These are phyloP conservation scores for Atractosteus spatula DNA, from an alignment of 2,113 vertebrate genomes.

Conservation along the genomic window DNA sequence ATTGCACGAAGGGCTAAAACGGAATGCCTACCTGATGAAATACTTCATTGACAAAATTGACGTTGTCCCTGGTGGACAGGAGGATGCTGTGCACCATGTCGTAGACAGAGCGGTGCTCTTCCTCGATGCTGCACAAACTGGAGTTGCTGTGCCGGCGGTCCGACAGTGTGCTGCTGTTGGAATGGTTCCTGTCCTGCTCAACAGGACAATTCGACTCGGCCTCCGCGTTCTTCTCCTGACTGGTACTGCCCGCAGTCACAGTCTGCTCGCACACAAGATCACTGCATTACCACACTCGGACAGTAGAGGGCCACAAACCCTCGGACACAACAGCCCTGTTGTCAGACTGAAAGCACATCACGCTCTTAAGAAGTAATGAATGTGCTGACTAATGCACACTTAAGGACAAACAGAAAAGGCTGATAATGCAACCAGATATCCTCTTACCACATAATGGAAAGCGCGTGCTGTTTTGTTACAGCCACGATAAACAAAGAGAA, in stretches of 20 bases:
- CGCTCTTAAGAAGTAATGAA: background rate
- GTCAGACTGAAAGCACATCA: background rate
- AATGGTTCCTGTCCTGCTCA: constrained; percentile 81
- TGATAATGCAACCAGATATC: too few relatives aligned
- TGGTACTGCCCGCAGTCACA: constrained; percentile 69
- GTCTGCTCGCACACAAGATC: constrained; percentile 48
- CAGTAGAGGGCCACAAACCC: background rate
- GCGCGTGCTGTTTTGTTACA: too few relatives aligned
- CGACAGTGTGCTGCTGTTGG: constrained; percentile 84
- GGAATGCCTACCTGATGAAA: constrained; percentile 83
- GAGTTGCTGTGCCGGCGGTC: constrained; percentile 83
- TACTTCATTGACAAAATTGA: constrained; percentile 96
- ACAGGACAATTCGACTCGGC: constrained; percentile 50
- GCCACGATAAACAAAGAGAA: too few relatives aligned
- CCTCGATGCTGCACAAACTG: constrained; percentile 92
- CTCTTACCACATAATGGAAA: too few relatives aligned
- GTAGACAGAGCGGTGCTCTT: constrained; percentile 82
- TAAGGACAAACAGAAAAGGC: too few relatives aligned
- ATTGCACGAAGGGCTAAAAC: too few relatives aligned
- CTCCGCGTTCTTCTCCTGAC: constrained; percentile 71
- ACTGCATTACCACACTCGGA: background rate
- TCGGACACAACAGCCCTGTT: background rate
- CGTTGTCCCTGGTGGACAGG: constrained; percentile 86
- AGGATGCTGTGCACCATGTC: constrained; percentile 93
- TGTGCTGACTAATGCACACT: too few relatives aligned